Conservation (phyloP, 2,888 invertebrate genomes). For the Terebella lapidaria region DNA sequence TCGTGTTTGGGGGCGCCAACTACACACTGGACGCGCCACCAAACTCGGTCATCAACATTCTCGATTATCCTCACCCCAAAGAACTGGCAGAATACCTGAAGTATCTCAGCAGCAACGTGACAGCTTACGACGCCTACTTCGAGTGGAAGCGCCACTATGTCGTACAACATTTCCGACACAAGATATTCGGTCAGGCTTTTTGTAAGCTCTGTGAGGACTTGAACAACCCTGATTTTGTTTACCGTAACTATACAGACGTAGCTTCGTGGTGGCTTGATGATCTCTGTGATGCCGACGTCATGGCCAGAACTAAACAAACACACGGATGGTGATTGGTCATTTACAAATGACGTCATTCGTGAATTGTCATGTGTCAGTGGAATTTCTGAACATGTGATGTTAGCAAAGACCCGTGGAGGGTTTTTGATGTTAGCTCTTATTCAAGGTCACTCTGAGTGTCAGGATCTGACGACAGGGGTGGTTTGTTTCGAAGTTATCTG, state of each 20-base stretch:
- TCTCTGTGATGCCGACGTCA: neutral
- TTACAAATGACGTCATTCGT: too few species aligned
- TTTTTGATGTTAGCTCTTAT: too few species aligned
- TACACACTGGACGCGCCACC: neutral
- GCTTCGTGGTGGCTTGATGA: neutral
- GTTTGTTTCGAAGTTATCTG: too few species aligned
- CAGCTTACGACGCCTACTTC: neutral
- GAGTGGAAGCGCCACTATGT: neutral
- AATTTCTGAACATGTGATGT: too few species aligned
- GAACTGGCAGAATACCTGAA: neutral
- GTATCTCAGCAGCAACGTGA: neutral
- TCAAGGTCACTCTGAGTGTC: too few species aligned
- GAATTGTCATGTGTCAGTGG: too few species aligned
- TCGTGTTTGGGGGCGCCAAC: neutral
- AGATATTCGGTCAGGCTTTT: neutral
- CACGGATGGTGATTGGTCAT: too few species aligned
- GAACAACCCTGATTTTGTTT: neutral
- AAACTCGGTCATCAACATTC: neutral
- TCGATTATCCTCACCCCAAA: neutral
- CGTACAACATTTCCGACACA: neutral
- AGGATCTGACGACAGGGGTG: too few species aligned
- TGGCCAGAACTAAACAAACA: neutral
- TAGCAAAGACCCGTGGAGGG: too few species aligned
- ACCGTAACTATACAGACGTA: neutral
- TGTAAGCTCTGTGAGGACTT: neutral